These are phyloP conservation scores for Hirundichthys speculiger DNA, from an alignment of 2,113 vertebrate genomes.

Conservation along the genomic window DNA sequence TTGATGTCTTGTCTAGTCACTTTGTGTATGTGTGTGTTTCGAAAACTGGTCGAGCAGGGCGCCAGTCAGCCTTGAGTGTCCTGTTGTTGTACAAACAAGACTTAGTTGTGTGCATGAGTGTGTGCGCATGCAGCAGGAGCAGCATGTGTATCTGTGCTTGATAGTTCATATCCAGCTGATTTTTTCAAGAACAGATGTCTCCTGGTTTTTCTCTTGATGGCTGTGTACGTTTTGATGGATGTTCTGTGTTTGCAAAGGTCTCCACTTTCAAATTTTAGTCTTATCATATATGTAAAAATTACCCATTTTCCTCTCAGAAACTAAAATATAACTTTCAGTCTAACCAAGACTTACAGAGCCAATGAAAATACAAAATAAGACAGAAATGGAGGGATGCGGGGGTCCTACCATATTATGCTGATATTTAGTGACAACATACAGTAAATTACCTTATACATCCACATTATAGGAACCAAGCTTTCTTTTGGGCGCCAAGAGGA, in stretches of 20 bases:
- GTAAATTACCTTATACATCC: too few relatives aligned
- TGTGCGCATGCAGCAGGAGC: neutral
- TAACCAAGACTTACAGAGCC: too few relatives aligned
- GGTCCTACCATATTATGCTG: too few relatives aligned
- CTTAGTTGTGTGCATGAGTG: slow-evolving; percentile 15
- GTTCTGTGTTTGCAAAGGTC: neutral
- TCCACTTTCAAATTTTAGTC: neutral
- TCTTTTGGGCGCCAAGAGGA: too few relatives aligned
- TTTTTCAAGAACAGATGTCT: slow-evolving; percentile 23
- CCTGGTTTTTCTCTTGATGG: neutral
- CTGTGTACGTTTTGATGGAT: neutral
- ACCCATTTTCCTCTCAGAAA: too few relatives aligned
- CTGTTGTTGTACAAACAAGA: slow-evolving; percentile 68
- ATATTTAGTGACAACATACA: too few relatives aligned
- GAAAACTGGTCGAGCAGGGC: slow-evolving; percentile 74
- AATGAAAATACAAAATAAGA: too few relatives aligned
- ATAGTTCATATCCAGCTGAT: slow-evolving; percentile 13
- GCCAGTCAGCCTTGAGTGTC: slow-evolving; percentile 66
- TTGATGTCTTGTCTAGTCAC: slow-evolving; percentile 3
- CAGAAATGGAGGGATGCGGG: too few relatives aligned
- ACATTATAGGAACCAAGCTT: too few relatives aligned
- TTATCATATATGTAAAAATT: too few relatives aligned
- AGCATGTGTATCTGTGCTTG: slow-evolving; percentile 9
- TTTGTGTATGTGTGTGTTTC: slow-evolving; percentile 37
- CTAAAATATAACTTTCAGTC: too few relatives aligned